A percentile compares a stretch with the other conserved stretches of the same genome.
These are phyloP conservation scores for Listrodromus nycthemerus DNA, from an alignment of 2,888 invertebrate species.

Conservation along the genomic window DNA sequence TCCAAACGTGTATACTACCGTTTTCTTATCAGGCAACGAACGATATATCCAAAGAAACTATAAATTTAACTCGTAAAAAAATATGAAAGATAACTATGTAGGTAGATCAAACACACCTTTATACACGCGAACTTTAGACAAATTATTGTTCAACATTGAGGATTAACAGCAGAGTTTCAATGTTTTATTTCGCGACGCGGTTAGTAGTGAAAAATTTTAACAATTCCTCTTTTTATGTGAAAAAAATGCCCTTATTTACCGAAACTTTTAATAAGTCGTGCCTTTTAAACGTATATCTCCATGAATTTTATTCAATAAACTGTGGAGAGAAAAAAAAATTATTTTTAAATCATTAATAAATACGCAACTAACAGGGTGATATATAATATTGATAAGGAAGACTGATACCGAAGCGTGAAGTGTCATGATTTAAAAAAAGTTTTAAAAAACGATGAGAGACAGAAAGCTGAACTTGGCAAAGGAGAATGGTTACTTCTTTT, in stretches of 20 bases:
- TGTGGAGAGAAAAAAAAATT: slow-evolving; percentile 74
- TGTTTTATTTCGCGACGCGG: slow-evolving; percentile 36
- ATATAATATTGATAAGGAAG: slow-evolving; percentile 74
- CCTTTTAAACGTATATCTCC: slow-evolving; percentile 79
- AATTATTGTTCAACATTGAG: slow-evolving; percentile 40
- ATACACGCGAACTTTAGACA: slow-evolving; percentile 34
- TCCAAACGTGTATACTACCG: neutral
- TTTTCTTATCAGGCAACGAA: neutral
- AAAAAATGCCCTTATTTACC: slow-evolving; percentile 74
- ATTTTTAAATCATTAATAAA: slow-evolving; percentile 78
- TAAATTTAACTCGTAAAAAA: slow-evolving; percentile 25
- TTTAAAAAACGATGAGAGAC: slow-evolving; percentile 49
- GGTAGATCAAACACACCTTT: slow-evolving; percentile 26
- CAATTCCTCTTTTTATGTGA: slow-evolving; percentile 75
- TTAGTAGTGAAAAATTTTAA: slow-evolving; percentile 39
- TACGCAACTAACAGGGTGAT: slow-evolving; percentile 73
- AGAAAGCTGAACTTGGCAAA: slow-evolving; percentile 45
- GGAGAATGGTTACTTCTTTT: slow-evolving; percentile 42
- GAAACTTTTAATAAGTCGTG: slow-evolving; percentile 81
- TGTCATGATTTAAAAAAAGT: slow-evolving; percentile 68
- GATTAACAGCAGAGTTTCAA: slow-evolving; percentile 27
- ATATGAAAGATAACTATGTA: slow-evolving; percentile 10
- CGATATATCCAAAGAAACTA: slow-evolving; percentile 11
- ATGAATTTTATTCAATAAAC: slow-evolving; percentile 77
- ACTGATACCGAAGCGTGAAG: slow-evolving; percentile 72